Percentiles rank a stretch among this genome's conserved stretches.
These are phyloP conservation scores for Phenganax stokvisi DNA, from an alignment of 92 coral and sea anemone genomes.

Conservation along the genomic window DNA sequence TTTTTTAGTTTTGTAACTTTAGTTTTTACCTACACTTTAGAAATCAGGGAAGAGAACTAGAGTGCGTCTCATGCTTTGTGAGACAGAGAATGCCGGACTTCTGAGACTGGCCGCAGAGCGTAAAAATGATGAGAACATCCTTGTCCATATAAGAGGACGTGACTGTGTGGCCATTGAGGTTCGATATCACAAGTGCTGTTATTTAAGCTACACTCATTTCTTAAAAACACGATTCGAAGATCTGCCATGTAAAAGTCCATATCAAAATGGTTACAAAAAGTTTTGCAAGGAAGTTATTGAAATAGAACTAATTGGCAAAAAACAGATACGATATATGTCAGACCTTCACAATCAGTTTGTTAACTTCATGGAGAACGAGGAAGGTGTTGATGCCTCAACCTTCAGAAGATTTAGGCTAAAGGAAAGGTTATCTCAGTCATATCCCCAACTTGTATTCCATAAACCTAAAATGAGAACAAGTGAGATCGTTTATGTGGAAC, in stretches of 20 bases:
- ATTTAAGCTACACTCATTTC: constrained; percentile 1
- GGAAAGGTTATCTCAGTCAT: constrained; percentile 10
- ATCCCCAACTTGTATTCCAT: constrained; percentile 33
- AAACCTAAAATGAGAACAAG: constrained; percentile 30
- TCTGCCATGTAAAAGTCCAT: background rate
- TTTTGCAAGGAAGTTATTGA: constrained; percentile 30
- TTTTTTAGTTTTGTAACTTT: background rate
- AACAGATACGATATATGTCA: constrained; percentile 30
- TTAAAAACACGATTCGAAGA: background rate
- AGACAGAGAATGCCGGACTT: constrained; percentile 26
- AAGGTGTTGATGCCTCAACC: constrained; percentile 34
- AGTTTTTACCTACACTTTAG: background rate
- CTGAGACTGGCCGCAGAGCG: constrained; percentile 33
- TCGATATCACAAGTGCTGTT: constrained; percentile 21
- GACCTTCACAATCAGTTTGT: constrained; percentile 20
- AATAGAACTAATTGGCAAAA: constrained; percentile 24
- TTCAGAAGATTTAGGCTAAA: constrained; percentile 18
- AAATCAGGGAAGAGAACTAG: constrained; percentile 29
- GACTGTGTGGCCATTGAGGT: constrained; percentile 23
- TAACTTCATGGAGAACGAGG: constrained; percentile 2
- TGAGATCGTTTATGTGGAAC: constrained; percentile 36
- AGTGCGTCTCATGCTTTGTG: constrained; percentile 37
- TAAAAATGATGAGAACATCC: constrained; percentile 28
- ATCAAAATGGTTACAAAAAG: constrained; percentile 18
- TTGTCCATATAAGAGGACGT: constrained; percentile 36